phyloP scores from a whole-genome alignment of 2,888 invertebrate genomes.

The Drosophila tripunctata region DNA sequence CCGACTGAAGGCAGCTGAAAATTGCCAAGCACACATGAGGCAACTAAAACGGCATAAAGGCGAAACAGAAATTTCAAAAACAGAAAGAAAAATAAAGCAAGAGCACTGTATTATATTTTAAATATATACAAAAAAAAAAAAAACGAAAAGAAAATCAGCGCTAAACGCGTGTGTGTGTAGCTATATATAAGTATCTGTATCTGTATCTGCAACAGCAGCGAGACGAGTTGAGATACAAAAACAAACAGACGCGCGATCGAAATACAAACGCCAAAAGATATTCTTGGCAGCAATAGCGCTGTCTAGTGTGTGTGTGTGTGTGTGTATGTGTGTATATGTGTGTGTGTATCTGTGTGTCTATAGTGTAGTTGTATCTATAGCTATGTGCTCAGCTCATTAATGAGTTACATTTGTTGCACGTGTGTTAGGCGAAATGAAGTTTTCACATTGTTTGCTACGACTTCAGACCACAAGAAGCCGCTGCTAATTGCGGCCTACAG shows the following conservation, averaged over 20 bases:
- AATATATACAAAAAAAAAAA: conserved; percentile 71
- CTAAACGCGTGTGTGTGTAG: conserved; percentile 32
- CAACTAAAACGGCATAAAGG: conserved; percentile 46
- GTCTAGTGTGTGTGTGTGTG: conserved; percentile 3
- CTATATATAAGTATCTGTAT: conserved; percentile 44
- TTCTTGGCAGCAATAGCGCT: conserved; percentile 63
- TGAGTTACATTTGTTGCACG: conserved; percentile 62
- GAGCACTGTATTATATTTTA: conserved; percentile 71
- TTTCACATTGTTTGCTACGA: conserved; percentile 59
- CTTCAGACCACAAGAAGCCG: conserved; percentile 53
- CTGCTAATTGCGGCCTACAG: conserved; percentile 42
- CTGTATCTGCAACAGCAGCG: conserved; percentile 7
- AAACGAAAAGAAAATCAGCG: too few relatives aligned
- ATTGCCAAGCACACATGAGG: conserved; percentile 71
- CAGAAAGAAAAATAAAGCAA: conserved; percentile 23
- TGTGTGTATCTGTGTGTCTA: conserved; percentile 26
- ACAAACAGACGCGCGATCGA: conserved; percentile 75
- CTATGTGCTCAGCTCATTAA: conserved; percentile 62
- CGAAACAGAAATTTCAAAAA: conserved; percentile 36
- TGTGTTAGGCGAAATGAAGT: conserved; percentile 56
- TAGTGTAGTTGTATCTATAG: conserved; percentile 14
- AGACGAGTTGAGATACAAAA: conserved; percentile 61
- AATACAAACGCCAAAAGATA: conserved; percentile 74
- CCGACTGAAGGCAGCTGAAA: conserved; percentile 79
- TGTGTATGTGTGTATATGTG: conserved; percentile 6